A percentile compares a stretch with the other conserved stretches of the same genome.
Conservation (phyloP, 2,888 invertebrate genomes). For the Diogma glabrata region DNA sequence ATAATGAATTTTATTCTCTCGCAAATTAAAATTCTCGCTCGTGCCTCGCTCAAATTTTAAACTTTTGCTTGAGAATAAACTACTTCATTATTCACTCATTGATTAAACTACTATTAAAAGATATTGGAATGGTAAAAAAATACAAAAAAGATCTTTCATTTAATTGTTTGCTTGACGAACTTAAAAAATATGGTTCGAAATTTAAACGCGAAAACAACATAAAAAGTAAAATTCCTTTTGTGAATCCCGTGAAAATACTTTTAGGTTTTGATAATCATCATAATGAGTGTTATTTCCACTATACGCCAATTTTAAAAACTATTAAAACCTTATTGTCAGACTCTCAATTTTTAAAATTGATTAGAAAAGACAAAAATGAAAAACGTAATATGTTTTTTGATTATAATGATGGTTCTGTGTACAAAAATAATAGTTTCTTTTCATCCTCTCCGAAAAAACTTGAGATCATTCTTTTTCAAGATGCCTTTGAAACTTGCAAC, state of each 20-base stretch:
- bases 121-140: neutral
- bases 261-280: conserved; percentile 12
- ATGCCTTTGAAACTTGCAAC: conserved; percentile 25
- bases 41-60: too few species aligned
- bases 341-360: conserved; percentile 9
- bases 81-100: too few species aligned
- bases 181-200: neutral
- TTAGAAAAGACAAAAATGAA: too few species aligned
- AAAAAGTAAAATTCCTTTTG: conserved; percentile 5
- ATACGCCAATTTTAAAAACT: conserved; percentile 14
- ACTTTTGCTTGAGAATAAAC: too few species aligned
- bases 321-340: conserved; percentile 11
- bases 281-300: conserved; percentile 13
- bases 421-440: conserved; percentile 16
- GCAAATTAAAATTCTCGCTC: too few species aligned
- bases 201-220: neutral
- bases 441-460: conserved; percentile 8
- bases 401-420: too few species aligned
- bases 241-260: conserved; percentile 9
- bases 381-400: conserved; percentile 3
- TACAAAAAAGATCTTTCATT: neutral
- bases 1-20: too few species aligned
- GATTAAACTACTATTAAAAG: too few species aligned
- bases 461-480: conserved; percentile 24
- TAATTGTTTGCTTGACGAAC: neutral